Evolutionary conservation across 2,113 vertebrate species (phyloP).

Genomic region (Pteruthius melanotis): DNA sequence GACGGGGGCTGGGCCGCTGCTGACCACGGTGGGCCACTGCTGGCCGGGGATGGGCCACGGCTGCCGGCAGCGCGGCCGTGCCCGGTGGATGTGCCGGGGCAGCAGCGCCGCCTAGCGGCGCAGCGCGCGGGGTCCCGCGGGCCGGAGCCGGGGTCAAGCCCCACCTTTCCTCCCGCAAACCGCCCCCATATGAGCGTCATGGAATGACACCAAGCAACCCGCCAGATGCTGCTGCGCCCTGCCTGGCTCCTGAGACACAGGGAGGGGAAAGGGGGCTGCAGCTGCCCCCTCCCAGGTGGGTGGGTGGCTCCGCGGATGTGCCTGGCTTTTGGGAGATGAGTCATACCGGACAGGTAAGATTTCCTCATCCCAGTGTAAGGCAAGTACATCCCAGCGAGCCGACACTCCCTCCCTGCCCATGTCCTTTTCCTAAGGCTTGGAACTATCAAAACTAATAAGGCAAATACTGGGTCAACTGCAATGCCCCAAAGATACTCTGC

Average conservation of each 20-base stretch:
- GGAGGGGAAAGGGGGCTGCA: background rate
- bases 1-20: too few relatives aligned
- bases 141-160: accelerated
- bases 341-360: background rate
- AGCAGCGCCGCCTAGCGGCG: background rate
- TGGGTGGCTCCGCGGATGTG: background rate
- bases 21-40: too few relatives aligned
- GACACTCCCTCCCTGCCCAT: background rate
- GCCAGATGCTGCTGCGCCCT: background rate
- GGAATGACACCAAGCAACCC: background rate
- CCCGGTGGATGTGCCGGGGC: background rate
- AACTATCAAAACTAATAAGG: background rate
- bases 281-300: background rate
- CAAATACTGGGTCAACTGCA: background rate
- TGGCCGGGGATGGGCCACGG: background rate
- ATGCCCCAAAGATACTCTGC: background rate
- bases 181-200: accelerated
- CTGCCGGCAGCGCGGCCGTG: background rate
- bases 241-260: background rate
- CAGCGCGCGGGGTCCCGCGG: accelerated
- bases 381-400: background rate
- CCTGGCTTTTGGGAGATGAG: background rate
- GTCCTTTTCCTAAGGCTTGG: background rate
- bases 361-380: background rate
- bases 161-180: background rate